A percentile compares a stretch with the other conserved stretches of the same genome.
These are phyloP conservation scores for Alloscopus bannaensis DNA, from an alignment of 2,888 invertebrate genomes.

Conservation along the genomic window DNA sequence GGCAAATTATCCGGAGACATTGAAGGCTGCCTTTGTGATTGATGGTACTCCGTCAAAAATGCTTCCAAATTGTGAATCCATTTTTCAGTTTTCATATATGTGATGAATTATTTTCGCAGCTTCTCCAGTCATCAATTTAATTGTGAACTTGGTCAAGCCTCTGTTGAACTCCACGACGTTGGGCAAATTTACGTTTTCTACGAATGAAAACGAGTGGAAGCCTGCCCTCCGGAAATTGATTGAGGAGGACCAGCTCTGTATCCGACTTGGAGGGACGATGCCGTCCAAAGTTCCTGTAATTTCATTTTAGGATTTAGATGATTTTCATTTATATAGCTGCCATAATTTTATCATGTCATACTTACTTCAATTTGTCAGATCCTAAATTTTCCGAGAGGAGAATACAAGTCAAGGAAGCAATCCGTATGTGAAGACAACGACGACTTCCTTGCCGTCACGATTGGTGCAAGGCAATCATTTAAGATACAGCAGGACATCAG, in stretches of 20 bases:
- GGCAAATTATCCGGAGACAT: conserved; percentile 52
- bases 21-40: conserved; percentile 25
- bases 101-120: no score
- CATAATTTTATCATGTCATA: no score
- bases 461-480: neutral
- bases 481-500: neutral
- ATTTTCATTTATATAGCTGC: no score
- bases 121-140: neutral
- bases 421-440: conserved; percentile 41
- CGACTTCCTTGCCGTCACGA: neutral
- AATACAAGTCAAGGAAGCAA: no score
- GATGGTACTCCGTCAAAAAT: conserved; percentile 37
- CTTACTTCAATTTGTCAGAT: no score
- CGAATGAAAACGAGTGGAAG: conserved; percentile 24
- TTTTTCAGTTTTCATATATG: neutral
- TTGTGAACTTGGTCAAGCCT: neutral
- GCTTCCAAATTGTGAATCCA: neutral
- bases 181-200: conserved; percentile 31
- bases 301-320: no score
- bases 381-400: no score
- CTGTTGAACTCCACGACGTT: neutral
- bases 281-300: conserved; percentile 48
- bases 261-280: conserved; percentile 58
- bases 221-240: conserved; percentile 50
- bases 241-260: conserved; percentile 51